Evolutionary conservation across 2,797 vertebrate genomes (phyloP).

Genomic region (Ispidina picta): DNA sequence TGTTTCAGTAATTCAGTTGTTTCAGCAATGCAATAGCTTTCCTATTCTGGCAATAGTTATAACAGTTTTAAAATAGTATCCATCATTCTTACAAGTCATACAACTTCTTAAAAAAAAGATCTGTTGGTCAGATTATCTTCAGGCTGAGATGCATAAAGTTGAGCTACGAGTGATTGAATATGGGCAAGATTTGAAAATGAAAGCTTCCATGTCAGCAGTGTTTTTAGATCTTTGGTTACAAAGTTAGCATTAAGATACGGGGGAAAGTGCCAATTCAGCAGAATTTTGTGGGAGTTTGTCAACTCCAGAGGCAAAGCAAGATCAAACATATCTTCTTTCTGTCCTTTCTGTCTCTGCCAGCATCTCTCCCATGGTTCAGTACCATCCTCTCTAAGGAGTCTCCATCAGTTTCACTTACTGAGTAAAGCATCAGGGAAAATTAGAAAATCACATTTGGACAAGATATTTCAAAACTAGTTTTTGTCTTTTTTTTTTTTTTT

Average conservation of each 20-base stretch:
- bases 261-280: background rate
- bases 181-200: background rate
- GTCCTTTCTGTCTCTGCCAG: background rate
- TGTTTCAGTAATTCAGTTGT: background rate
- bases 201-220: background rate
- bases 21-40: background rate
- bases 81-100: background rate
- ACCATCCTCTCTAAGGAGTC: background rate
- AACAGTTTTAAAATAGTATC: background rate
- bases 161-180: background rate
- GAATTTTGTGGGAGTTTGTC: background rate
- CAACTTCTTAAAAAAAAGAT: background rate
- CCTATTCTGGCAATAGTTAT: background rate
- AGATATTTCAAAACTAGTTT: background rate
- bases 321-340: background rate
- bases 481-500: background rate
- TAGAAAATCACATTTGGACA: background rate
- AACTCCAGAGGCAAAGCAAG: background rate
- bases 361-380: background rate
- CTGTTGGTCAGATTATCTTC: background rate
- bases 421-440: background rate
- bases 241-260: background rate
- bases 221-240: background rate
- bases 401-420: background rate
- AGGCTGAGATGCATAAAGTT: background rate